phyloP scores from a whole-genome alignment of 2,888 invertebrate species.

The Drosophila macrospina region DNA sequence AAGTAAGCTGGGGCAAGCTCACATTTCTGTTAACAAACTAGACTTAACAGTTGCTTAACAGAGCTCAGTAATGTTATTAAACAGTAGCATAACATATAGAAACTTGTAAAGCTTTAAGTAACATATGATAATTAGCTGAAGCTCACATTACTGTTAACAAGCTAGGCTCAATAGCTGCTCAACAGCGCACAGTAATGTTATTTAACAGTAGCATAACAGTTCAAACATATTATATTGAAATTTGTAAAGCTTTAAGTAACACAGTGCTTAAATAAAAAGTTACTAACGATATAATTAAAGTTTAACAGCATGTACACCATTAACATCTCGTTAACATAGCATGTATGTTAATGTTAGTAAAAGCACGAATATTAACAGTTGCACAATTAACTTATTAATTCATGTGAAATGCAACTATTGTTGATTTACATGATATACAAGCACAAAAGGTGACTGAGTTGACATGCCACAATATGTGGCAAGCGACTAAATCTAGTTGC shows the following conservation, averaged over 20 bases:
- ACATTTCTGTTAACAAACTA: neutral
- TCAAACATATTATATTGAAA: no score
- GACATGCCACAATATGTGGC: neutral
- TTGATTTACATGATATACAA: neutral
- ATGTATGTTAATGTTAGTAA: neutral
- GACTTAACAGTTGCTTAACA: neutral
- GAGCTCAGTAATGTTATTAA: neutral
- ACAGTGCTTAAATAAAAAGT: neutral
- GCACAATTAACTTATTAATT: neutral
- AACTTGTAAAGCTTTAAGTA: neutral
- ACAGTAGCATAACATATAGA: no score
- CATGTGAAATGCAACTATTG: neutral
- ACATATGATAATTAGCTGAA: no score
- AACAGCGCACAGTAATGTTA: neutral
- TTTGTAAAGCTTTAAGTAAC: no score
- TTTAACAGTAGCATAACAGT: neutral
- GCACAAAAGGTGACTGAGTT: neutral
- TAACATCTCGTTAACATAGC: neutral
- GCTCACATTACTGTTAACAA: no score
- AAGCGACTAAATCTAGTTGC: neutral
- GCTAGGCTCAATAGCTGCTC: neutral
- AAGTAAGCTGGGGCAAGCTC: no score
- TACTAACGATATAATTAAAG: neutral
- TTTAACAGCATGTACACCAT: neutral
- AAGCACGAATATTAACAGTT: conserved; percentile 2